Base-by-base conservation (phyloP, 2,888 invertebrate genomes). In the Vanessa cardui region DNA sequence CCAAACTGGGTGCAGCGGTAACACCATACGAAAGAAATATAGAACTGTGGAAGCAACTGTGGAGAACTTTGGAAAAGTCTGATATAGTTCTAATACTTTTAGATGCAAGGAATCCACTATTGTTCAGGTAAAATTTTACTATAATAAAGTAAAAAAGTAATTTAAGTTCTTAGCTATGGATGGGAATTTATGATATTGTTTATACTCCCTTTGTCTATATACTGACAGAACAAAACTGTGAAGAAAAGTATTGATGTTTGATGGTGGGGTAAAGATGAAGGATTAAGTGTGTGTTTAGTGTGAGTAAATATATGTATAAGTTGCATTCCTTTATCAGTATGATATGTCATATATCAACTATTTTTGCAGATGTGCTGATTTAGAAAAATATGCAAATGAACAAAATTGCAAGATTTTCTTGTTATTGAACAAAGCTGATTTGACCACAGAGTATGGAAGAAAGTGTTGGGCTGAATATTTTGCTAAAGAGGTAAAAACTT, bases 21-120 rank as follows among this genome's bases (percentile, higher is more conserved):
- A 99, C 99, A 0, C 99, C 99, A 0, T 99, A 98, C 87, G 99
- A 99, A 82, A 97, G 98, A 80, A 99, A 99, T 89, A 86, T 99
- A 21, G 99, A 99, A 84, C 97, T 99, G 78, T 99, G 99, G 99
- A 94, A 99, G 59, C 99, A 99, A 84, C 86, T 99, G 45, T 99
- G 99, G 99, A 94, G 99, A 76, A 99, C 99, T 0, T 95, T 99
- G n/a, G 99, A 99, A 86, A 95, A 97, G 76, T 98, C 98, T 82
- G 98, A 99, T 89, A 95, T 99, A 0, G 94, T 99, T 18, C 95
- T 98, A 16, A 97, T 99, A 86, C 97, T 99, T 72, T 96, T 99
- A 16, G 99, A 99, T 94, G 99, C 98, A 0, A 94, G 99, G 74
- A 99, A 99, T 93, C 99, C 99, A 1, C 88, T 99, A 58, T 89